phyloP scores from a whole-genome alignment of 2,797 vertebrate species.

The Enteromius paludinosus region DNA sequence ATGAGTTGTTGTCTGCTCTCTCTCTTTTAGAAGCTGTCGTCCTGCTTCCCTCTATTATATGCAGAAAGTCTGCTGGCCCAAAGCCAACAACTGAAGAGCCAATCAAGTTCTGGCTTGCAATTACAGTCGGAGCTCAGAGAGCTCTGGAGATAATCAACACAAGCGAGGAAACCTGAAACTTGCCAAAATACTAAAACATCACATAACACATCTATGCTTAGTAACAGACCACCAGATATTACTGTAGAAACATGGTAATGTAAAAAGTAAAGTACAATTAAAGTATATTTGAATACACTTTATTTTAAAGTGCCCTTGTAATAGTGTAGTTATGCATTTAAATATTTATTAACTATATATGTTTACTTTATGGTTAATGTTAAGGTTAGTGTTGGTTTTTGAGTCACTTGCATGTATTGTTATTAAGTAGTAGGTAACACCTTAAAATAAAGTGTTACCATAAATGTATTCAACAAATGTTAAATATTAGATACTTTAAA shows the following conservation, averaged over 20 bases:
- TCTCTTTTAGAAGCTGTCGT: constrained; percentile 71
- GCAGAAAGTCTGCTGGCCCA: constrained; percentile 73
- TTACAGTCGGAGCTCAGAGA: constrained; percentile 44
- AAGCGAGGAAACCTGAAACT: constrained; percentile 27
- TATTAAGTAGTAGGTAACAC: background rate
- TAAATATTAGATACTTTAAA: background rate
- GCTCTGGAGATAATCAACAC: constrained; percentile 50
- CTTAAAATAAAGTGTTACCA: background rate
- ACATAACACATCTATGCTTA: constrained; percentile 2
- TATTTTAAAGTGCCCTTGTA: background rate
- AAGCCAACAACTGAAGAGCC: constrained; percentile 73
- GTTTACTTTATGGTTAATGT: background rate
- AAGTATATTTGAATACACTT: background rate
- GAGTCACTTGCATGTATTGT: background rate
- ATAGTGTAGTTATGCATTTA: background rate
- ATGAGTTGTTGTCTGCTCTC: constrained; percentile 57
- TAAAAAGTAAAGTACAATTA: background rate
- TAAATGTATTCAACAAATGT: background rate
- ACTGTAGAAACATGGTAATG: background rate
- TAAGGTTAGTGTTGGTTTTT: background rate
- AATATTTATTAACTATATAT: background rate
- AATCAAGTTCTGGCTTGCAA: constrained; percentile 79
- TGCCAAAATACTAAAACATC: constrained; percentile 5
- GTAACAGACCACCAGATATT: background rate
- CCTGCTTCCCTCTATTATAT: constrained; percentile 74